Evolutionary conservation across 2,797 vertebrate species (phyloP).

Genomic region (Sus cebifrons): DNA sequence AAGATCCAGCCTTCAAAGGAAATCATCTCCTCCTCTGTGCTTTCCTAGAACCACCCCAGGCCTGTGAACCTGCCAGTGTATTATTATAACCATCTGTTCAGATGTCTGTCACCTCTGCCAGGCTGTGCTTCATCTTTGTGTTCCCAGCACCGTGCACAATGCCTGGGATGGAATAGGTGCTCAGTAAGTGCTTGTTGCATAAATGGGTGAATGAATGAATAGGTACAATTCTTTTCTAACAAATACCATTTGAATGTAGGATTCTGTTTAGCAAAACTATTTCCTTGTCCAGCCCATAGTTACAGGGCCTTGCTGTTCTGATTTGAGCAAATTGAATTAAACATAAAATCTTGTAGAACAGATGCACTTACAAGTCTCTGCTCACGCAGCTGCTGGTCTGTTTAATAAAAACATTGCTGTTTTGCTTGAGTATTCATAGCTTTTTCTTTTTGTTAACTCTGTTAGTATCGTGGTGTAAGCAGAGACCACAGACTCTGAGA

Average conservation of each 20-base stretch:
- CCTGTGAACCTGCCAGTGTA: constrained; percentile 71
- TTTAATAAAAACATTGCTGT: constrained; percentile 80
- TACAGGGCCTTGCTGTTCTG: constrained; percentile 69
- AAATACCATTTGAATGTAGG: not conserved
- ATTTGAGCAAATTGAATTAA: constrained; percentile 84
- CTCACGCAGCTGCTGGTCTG: constrained; percentile 83
- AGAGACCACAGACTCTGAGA: not conserved
- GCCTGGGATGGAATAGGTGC: constrained; percentile 67
- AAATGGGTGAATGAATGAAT: constrained; percentile 6
- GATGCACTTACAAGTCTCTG: constrained; percentile 80
- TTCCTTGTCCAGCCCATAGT: constrained; percentile 70
- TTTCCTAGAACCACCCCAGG: constrained; percentile 45
- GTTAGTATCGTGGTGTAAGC: constrained; percentile 2
- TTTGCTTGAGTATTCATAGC: constrained; percentile 79
- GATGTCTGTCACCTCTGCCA: constrained; percentile 78
- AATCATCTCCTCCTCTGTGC: constrained; percentile 37
- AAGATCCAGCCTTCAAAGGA: constrained; percentile 58
- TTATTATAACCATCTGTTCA: constrained; percentile 79
- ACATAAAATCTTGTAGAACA: constrained; percentile 80
- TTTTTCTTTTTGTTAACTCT: constrained; percentile 71
- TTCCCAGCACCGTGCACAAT: not conserved
- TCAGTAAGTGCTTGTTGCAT: constrained; percentile 21
- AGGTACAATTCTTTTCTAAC: constrained; percentile 31
- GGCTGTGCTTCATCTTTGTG: constrained; percentile 57
- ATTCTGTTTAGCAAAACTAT: constrained; percentile 68